Percentiles rank a stretch among this genome's conserved stretches.
Conservation (phyloP, 2,888 invertebrate species). For the Melanostoma mellinum region DNA sequence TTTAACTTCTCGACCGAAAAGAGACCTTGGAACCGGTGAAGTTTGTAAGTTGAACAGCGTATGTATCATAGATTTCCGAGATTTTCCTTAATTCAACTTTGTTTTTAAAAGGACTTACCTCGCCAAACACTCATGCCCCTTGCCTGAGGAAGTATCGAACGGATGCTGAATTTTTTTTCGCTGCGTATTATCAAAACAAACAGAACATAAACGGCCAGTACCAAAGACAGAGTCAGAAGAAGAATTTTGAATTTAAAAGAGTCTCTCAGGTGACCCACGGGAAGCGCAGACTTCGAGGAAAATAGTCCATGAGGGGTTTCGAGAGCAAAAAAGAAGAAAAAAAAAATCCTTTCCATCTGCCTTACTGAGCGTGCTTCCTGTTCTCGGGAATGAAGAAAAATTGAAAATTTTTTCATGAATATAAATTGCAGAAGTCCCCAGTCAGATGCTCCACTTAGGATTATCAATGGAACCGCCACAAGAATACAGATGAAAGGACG, state of each 20-base stretch:
- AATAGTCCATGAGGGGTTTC: not conserved
- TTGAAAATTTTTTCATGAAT: constrained; percentile 28
- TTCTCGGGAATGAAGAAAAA: constrained; percentile 22
- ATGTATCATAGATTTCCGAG: too few species aligned
- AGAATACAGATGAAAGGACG: not conserved
- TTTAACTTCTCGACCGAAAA: too few species aligned
- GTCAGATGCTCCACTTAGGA: constrained; percentile 50
- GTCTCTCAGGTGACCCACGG: constrained; percentile 53
- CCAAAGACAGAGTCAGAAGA: not conserved
- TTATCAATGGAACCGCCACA: constrained; percentile 1
- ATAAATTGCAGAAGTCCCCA: constrained; percentile 52
- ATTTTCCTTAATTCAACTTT: too few species aligned
- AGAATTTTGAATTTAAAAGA: constrained; percentile 42
- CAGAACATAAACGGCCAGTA: not conserved
- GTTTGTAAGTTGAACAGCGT: too few species aligned
- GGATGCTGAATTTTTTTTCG: not conserved
- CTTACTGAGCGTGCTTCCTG: constrained; percentile 4
- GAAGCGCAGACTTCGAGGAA: constrained; percentile 19
- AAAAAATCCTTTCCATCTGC: constrained; percentile 6
- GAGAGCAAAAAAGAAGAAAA: not conserved
- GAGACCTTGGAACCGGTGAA: too few species aligned
- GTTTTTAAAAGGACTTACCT: too few species aligned
- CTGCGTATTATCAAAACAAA: not conserved
- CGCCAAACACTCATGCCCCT: too few species aligned
- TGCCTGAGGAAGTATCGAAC: not conserved